These are phyloP conservation scores for Plusia festucae DNA, from an alignment of 2,888 invertebrate species.

Conservation along the genomic window DNA sequence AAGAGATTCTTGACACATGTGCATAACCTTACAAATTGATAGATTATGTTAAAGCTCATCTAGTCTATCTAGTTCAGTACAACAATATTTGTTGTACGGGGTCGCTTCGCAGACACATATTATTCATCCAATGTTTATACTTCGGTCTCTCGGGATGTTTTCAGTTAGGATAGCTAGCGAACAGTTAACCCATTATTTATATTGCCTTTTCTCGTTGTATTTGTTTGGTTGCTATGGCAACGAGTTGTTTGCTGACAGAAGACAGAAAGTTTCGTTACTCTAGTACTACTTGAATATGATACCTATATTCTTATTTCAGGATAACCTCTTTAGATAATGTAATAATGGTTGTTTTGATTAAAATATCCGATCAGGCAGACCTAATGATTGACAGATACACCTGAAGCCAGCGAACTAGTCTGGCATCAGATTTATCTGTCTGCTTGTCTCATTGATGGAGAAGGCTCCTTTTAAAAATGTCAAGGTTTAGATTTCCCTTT, in stretches of 20 bases:
- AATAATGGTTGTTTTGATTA: too few relatives aligned
- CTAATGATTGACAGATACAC: too few relatives aligned
- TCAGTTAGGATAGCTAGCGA: conserved; percentile 29
- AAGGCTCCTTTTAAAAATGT: too few relatives aligned
- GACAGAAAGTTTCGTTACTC: background rate
- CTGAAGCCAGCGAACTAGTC: too few relatives aligned
- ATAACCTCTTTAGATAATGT: background rate
- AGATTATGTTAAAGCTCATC: too few relatives aligned
- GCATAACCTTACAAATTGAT: too few relatives aligned
- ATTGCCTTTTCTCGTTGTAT: conserved; percentile 27
- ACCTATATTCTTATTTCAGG: background rate
- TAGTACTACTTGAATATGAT: background rate
- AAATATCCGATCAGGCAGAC: too few relatives aligned
- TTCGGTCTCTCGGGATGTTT: conserved; percentile 17
- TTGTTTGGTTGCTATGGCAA: background rate
- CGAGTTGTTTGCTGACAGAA: background rate
- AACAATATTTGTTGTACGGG: background rate
- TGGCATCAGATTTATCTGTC: too few relatives aligned
- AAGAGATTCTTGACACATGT: too few relatives aligned
- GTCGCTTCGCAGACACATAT: conserved; percentile 1
- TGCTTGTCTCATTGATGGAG: too few relatives aligned
- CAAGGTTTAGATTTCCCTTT: too few relatives aligned
- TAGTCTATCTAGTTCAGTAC: too few relatives aligned
- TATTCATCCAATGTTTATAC: conserved; percentile 23
- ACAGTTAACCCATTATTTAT: conserved; percentile 34